These are phyloP conservation scores for Gymnothorax javanicus DNA, from an alignment of 2,797 vertebrate genomes.

Conservation along the genomic window DNA sequence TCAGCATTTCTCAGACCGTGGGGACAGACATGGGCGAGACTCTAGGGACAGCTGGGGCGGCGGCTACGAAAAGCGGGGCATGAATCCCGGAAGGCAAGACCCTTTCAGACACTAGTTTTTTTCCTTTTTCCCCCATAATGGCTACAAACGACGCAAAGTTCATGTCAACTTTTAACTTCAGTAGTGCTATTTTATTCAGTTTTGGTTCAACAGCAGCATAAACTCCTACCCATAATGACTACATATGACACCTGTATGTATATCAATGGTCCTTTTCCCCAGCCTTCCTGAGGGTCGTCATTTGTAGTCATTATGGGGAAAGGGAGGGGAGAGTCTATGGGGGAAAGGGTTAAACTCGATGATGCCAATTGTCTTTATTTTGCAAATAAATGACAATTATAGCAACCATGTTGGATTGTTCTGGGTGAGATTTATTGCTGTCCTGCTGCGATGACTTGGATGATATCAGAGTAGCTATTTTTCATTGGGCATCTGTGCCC, in stretches of 20 bases:
- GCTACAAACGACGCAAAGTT: too few species aligned
- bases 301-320: too few species aligned
- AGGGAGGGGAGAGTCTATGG: too few species aligned
- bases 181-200: too few species aligned
- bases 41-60: conserved; percentile 76
- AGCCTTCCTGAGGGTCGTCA: too few species aligned
- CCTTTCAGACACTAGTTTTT: conserved; percentile 26
- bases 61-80: conserved; percentile 79
- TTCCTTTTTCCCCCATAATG: background rate
- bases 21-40: conserved; percentile 80
- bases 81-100: conserved; percentile 63
- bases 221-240: too few species aligned
- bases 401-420: background rate
- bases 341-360: too few species aligned
- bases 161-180: too few species aligned
- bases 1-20: conserved; percentile 86
- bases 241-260: too few species aligned
- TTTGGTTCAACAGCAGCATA: too few species aligned
- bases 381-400: background rate
- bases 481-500: background rate
- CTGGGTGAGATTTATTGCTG: background rate
- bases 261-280: too few species aligned
- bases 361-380: too few species aligned
- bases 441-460: background rate
- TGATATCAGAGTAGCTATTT: background rate